Evolutionary conservation across 2,888 invertebrate genomes (phyloP).

Genomic region (Branchellion lobata): DNA sequence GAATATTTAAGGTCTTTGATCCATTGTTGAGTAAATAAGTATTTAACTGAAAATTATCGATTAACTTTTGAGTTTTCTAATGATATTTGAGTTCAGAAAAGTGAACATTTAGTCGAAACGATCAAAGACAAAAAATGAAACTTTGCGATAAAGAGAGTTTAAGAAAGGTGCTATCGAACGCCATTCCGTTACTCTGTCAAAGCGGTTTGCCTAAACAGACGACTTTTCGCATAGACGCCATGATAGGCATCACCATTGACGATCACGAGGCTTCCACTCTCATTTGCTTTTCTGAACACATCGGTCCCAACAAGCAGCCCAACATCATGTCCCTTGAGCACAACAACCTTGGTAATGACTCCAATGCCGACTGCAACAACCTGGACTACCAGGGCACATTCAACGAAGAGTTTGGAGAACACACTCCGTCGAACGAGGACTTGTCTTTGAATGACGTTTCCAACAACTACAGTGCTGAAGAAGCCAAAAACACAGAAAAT

Average conservation of each 20-base stretch:
- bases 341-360: background rate
- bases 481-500: background rate
- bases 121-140: background rate
- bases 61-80: background rate
- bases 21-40: slow-evolving; percentile 15
- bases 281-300: slow-evolving; percentile 45
- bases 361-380: background rate
- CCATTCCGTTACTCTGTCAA: slow-evolving; percentile 46
- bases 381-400: background rate
- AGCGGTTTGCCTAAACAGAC: slow-evolving; percentile 42
- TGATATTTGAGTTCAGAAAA: background rate
- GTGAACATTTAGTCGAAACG: background rate
- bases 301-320: background rate
- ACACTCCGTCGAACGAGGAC: background rate
- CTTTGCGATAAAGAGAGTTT: slow-evolving; percentile 39
- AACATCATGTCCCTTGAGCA: background rate
- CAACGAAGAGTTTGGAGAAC: background rate
- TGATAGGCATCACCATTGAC: slow-evolving; percentile 48
- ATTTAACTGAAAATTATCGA: background rate
- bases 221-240: slow-evolving; percentile 45
- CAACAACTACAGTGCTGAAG: background rate
- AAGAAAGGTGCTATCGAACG: slow-evolving; percentile 45
- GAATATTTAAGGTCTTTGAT: background rate
- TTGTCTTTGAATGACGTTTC: background rate
- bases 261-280: slow-evolving; percentile 42